These are phyloP conservation scores for Polylopha cassiicola DNA, from an alignment of 2,888 invertebrate genomes.

Conservation along the genomic window DNA sequence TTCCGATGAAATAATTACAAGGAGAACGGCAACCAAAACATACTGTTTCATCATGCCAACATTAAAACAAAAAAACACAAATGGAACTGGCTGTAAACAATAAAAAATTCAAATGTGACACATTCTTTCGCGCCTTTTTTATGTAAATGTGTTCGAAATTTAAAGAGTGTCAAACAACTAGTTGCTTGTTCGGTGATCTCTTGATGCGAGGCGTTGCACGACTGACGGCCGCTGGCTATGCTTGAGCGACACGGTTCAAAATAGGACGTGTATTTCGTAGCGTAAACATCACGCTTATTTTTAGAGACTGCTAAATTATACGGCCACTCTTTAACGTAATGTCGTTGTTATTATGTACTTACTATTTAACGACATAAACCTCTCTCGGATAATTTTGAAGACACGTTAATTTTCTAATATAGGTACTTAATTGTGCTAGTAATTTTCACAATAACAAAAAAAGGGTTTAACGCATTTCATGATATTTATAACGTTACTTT, in stretches of 20 bases:
- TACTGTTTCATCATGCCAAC: constrained; percentile 13
- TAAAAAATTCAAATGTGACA: constrained; percentile 39
- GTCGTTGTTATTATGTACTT: constrained; percentile 23
- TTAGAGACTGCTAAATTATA: constrained; percentile 37
- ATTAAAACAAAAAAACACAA: constrained; percentile 32
- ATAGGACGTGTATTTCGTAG: constrained; percentile 34
- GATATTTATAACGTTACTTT: too few relatives aligned
- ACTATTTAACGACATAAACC: too few relatives aligned
- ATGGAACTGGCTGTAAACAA: constrained; percentile 25
- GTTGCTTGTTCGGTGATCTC: constrained; percentile 36
- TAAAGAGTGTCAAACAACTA: constrained; percentile 36
- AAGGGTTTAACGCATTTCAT: too few relatives aligned
- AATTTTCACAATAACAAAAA: too few relatives aligned
- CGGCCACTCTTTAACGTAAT: constrained; percentile 32
- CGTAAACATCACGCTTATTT: constrained; percentile 48
- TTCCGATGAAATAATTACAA: constrained; percentile 28
- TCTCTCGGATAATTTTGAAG: too few relatives aligned
- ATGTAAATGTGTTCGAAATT: constrained; percentile 40
- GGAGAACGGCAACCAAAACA: constrained; percentile 30
- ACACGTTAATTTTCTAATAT: too few relatives aligned
- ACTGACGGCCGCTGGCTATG: constrained; percentile 36
- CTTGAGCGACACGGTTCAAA: constrained; percentile 35
- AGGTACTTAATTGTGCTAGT: too few relatives aligned
- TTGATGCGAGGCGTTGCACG: constrained; percentile 30
- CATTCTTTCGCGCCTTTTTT: constrained; percentile 46